These are phyloP conservation scores for Spodoptera litura DNA, from an alignment of 1,140 invertebrate species.

Conservation along the genomic window DNA sequence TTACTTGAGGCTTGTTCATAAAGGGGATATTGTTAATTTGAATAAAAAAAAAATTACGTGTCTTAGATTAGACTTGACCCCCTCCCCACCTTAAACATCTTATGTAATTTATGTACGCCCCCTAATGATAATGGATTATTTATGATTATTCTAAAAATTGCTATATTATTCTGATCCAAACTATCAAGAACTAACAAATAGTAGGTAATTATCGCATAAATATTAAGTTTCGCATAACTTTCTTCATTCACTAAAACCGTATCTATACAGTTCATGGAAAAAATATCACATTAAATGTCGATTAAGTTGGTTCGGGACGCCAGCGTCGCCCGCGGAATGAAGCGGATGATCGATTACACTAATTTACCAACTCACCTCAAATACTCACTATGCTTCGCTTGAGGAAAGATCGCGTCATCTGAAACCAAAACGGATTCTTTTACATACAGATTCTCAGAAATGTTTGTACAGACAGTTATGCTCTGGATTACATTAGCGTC, in stretches of 20 bases:
- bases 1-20: too few relatives aligned
- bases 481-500: too few relatives aligned
- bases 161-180: too few relatives aligned
- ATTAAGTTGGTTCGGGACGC: conserved; percentile 47
- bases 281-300: conserved; percentile 57
- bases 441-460: background rate
- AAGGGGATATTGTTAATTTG: too few relatives aligned
- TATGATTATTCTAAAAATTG: too few relatives aligned
- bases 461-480: too few relatives aligned
- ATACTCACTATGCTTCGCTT: conserved; percentile 62
- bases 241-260: background rate
- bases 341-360: conserved; percentile 52
- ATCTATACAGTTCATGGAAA: conserved; percentile 40
- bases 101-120: too few relatives aligned
- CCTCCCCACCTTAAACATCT: too few relatives aligned
- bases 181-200: too few relatives aligned
- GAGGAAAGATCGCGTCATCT: conserved; percentile 57
- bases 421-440: conserved; percentile 57
- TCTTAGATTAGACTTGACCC: too few relatives aligned
- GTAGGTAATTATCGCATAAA: background rate
- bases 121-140: too few relatives aligned
- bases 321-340: conserved; percentile 16
- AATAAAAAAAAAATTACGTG: too few relatives aligned
- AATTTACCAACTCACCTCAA: conserved; percentile 71
- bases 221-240: background rate